Evolutionary conservation across 1,140 invertebrate genomes (phyloP), one percentile per base, ranked within the genome.

Genomic region (Sarcophaga bullata): DNA sequence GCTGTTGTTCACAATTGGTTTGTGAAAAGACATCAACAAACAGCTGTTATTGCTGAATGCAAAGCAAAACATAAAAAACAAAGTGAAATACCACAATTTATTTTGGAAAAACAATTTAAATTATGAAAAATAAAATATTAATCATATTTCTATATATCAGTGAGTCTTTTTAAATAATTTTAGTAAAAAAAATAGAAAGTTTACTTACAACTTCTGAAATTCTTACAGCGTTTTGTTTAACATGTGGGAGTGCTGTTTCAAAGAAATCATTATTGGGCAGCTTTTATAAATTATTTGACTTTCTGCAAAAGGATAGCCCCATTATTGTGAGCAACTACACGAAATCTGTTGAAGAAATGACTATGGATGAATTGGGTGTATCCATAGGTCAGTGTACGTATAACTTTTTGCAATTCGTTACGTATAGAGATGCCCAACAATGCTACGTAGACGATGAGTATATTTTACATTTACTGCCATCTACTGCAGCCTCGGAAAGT

Each of bases 401-500:
- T 54, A 83, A 82, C 13, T 89, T 88, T 48, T 46, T 81, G 10
- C 25, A 62, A 7, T 78, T 68, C 17, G 52, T 81, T n/a, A 81
- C 52, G 11, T 78, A 81, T 37, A 48, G 58, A 15, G 82, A 83
- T 47, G 46, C 25, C 8, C 48, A 76, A 6, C 82, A 48, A 0
- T 89, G 86, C 52, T 73, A 80, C 8, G 84, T 84, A 7, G 86
- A 86, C 73, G 88, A 89, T 80, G 83, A 86, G 58, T 83, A 87
- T 58, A 87, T 89, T n/a, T 15, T 84, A 49, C 88, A 89, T 58
- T 25, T 89, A 52, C 72, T 82, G 0, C 86, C 86, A 8, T 17
- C 46, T 8, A 47, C 37, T 6, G 9, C 72, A 9, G 84, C 83
- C 17, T 83, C 75, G 4, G 83, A 82, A 15, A 17, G 19, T 8